phyloP scores from a whole-genome alignment of 2,113 vertebrate genomes.

The Madoqua kirkii region DNA sequence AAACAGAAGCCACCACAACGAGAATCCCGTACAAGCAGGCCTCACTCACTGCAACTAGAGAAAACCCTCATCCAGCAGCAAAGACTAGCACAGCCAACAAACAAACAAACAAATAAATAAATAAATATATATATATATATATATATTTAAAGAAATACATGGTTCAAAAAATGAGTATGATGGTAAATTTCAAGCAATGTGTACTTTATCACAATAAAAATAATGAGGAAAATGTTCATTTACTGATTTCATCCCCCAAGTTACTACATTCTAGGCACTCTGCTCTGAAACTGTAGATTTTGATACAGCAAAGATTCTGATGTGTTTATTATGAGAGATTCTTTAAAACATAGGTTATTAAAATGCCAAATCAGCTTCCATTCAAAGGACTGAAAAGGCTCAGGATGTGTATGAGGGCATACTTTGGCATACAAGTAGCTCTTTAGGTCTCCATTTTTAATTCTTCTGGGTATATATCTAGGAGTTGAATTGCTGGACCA shows the following conservation, averaged over 20 bases:
- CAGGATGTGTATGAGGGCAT: background rate
- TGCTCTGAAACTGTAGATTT: constrained; percentile 33
- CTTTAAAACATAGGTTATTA: constrained; percentile 17
- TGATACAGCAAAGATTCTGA: constrained; percentile 14
- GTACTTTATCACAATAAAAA: background rate
- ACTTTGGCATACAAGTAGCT: background rate
- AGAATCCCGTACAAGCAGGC: background rate
- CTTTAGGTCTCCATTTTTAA: background rate
- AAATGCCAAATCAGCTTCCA: constrained; percentile 47
- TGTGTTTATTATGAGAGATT: constrained; percentile 1
- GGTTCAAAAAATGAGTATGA: background rate
- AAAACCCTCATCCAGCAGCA: background rate
- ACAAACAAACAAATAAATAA: too few species aligned
- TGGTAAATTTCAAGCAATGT: background rate
- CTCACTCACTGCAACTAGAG: background rate
- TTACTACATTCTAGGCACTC: background rate
- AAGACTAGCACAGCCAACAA: background rate
- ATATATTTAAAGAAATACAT: background rate
- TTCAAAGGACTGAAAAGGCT: background rate
- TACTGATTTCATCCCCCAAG: background rate
- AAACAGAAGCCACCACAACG: background rate
- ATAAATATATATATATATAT: too few species aligned
- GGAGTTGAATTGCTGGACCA: background rate
- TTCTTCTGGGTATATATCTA: background rate
- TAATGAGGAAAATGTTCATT: background rate